Evolutionary conservation across 2,888 invertebrate genomes (phyloP), one percentile per base, ranked within the genome.

Genomic region (Apodemia zela): DNA sequence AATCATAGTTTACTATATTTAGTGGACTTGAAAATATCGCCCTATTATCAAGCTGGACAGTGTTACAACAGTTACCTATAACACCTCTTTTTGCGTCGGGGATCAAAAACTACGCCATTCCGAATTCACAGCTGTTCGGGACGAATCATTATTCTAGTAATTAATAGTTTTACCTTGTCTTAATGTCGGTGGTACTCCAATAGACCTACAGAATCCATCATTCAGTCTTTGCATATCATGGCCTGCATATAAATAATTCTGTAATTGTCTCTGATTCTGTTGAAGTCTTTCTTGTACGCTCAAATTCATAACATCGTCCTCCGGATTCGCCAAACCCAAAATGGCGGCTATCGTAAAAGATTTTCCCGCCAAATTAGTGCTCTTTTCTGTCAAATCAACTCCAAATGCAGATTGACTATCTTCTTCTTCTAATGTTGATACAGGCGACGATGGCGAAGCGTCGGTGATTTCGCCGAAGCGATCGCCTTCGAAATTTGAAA

Each of bases 311-410:
- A 85, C 90, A 73, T 90, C 89, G 7, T 89, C 88, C 6, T 89
- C 89, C 0, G 80, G 71, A 59, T 88, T 94, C 64, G 95, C 94
- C 69, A 97, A 82, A 0, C 97, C 97, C 73, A 97, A 93, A 75
- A 97, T 97, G 68, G 97, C 97, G 69, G 97, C 97, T 72, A 97
- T 97, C 29, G 97, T 97, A 75, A 97, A 97, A 7, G 96, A 96
- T 76, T 95, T 96, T 54, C 94, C 94, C 51, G 81, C 86, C 68
- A 91, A 82, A 77, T 80, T 84, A 0, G 88, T 89, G 0, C 79
- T 79, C 72, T 90, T 91, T 0, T 89, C 90, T 0, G 87, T 87
- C 71, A 91, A 75, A 66, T 91, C 91, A 1, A 90, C 91, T 1
- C 90, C 91, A 64, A 83, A 87, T 0, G 84, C 79, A 8, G 86